Conservation (phyloP, 2,797 vertebrate species). For the Halcyon badia region DNA sequence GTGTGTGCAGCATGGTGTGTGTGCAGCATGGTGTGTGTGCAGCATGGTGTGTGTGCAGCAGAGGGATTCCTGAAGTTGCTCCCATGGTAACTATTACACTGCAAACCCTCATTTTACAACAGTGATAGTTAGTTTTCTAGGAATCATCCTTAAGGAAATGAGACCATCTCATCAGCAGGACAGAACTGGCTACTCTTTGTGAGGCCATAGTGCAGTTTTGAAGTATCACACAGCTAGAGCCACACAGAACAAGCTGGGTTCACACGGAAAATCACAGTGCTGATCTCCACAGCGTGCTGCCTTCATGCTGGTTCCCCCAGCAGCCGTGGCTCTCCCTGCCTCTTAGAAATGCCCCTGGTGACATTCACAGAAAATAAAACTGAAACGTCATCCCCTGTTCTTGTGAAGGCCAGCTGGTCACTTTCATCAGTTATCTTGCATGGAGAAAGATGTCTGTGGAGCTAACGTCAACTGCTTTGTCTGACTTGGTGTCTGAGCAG, state of each 20-base stretch:
- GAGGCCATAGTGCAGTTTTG: background rate
- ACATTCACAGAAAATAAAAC: background rate
- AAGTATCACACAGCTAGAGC: background rate
- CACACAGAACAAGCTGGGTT: fast-evolving
- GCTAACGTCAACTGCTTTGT: fast-evolving
- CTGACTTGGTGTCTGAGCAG: background rate
- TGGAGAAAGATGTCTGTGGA: background rate
- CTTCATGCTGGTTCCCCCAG: fast-evolving
- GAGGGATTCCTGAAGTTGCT: slow-evolving; percentile 10
- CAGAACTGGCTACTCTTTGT: background rate
- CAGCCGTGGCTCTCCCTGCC: background rate
- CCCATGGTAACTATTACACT: slow-evolving; percentile 2
- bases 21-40: too few species aligned
- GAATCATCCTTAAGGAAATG: background rate
- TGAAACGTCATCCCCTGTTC: fast-evolving
- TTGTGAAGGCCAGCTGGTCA: fast-evolving
- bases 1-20: background rate
- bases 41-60: background rate
- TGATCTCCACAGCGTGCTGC: background rate
- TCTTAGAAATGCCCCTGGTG: fast-evolving
- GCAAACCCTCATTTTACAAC: slow-evolving; percentile 10
- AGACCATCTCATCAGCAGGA: background rate
- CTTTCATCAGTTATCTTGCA: fast-evolving
- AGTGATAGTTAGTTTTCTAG: background rate
- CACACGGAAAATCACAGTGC: fast-evolving